phyloP scores from a whole-genome alignment of 2,888 invertebrate genomes.

The Marronus borbonicus region DNA sequence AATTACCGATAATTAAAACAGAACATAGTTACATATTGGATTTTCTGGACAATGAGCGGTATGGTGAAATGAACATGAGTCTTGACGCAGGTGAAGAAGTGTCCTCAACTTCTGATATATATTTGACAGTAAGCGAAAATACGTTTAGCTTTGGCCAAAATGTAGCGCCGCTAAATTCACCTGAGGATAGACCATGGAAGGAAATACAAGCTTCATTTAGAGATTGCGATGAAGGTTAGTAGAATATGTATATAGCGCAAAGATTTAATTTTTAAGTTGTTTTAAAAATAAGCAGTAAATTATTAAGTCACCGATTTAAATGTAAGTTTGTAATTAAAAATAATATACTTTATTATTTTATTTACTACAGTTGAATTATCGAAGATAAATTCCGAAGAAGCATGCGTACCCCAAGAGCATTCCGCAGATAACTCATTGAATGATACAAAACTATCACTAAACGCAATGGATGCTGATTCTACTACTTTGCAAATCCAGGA shows the following conservation, averaged over 20 bases:
- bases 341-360: not conserved
- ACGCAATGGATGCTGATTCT: not conserved
- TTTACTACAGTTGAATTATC: conserved; percentile 3
- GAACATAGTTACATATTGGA: conserved; percentile 53
- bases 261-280: too few relatives aligned
- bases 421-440: conserved; percentile 22
- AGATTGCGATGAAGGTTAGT: conserved; percentile 47
- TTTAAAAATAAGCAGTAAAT: too few relatives aligned
- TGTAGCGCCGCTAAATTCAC: conserved; percentile 68
- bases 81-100: conserved; percentile 48
- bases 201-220: conserved; percentile 59
- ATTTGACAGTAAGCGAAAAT: conserved; percentile 55
- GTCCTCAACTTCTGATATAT: conserved; percentile 53
- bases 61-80: conserved; percentile 44
- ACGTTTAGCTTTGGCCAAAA: conserved; percentile 51
- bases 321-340: too few relatives aligned
- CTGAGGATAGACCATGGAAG: conserved; percentile 69
- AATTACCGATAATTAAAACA: conserved; percentile 47
- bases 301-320: too few relatives aligned
- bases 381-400: conserved; percentile 5
- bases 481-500: not conserved
- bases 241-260: not conserved
- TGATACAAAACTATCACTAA: conserved; percentile 8
- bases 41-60: conserved; percentile 55
- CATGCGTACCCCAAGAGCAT: conserved; percentile 6